Evolutionary conservation across 2,113 vertebrate genomes (phyloP).

Genomic region (Neolamprologus brichardi): DNA sequence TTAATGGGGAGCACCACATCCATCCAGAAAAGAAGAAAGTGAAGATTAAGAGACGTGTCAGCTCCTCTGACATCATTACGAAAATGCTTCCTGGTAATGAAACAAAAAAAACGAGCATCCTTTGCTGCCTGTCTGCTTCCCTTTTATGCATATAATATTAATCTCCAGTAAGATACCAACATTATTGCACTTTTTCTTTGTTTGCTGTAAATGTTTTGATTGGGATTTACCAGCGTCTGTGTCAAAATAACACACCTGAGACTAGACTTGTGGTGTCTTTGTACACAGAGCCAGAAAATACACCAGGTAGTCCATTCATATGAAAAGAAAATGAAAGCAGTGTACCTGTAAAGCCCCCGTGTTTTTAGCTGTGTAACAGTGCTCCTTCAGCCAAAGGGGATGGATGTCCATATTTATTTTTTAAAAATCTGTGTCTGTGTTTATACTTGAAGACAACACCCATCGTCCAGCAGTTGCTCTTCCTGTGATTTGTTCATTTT

Average conservation of each 20-base stretch:
- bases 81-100: not conserved
- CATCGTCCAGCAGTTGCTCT: not conserved
- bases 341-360: not conserved
- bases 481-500: not conserved
- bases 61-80: not conserved
- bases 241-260: not conserved
- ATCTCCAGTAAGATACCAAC: not conserved
- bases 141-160: not conserved
- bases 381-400: not conserved
- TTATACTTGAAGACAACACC: not conserved
- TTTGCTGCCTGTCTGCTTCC: not conserved
- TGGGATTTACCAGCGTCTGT: not conserved
- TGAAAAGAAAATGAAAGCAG: not conserved
- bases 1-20: not conserved
- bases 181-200: not conserved
- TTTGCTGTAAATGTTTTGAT: not conserved
- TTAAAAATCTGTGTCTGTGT: not conserved
- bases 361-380: not conserved
- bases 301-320: not conserved
- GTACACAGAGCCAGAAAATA: not conserved
- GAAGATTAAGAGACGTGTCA: constrained; percentile 2
- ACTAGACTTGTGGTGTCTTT: not conserved
- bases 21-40: not conserved
- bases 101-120: not conserved
- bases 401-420: not conserved